These are phyloP conservation scores for Syncerus caffer DNA, from an alignment of 2,797 vertebrate species.

Conservation along the genomic window DNA sequence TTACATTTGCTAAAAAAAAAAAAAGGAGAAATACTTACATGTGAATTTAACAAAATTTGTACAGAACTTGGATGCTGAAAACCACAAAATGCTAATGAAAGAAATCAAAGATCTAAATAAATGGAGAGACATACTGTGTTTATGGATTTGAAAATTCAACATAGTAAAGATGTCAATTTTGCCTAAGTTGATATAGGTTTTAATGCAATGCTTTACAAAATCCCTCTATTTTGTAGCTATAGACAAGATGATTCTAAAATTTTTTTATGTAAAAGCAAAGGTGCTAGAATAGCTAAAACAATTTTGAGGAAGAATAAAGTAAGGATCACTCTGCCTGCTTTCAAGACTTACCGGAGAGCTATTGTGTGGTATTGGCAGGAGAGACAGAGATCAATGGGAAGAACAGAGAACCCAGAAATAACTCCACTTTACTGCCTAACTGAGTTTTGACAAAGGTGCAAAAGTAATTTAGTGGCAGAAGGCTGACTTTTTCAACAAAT, in stretches of 20 bases:
- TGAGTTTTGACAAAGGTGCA: background rate
- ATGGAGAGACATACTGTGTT: background rate
- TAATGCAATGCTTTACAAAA: background rate
- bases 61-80: background rate
- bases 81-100: background rate
- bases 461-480: background rate
- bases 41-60: background rate
- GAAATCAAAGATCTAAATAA: conserved; percentile 2
- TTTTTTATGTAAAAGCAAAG: background rate
- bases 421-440: background rate
- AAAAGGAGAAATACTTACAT: background rate
- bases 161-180: background rate
- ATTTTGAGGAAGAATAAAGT: background rate
- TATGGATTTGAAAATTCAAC: background rate
- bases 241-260: background rate
- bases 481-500: background rate
- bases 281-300: background rate
- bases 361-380: background rate
- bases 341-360: background rate
- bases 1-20: background rate
- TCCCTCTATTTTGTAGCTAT: background rate
- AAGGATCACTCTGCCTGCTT: background rate
- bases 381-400: background rate
- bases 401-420: background rate
- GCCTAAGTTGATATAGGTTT: background rate